Evolutionary conservation across 2,797 vertebrate species (phyloP), one percentile per base, ranked within the genome.

Genomic region (Scleropages formosus): DNA sequence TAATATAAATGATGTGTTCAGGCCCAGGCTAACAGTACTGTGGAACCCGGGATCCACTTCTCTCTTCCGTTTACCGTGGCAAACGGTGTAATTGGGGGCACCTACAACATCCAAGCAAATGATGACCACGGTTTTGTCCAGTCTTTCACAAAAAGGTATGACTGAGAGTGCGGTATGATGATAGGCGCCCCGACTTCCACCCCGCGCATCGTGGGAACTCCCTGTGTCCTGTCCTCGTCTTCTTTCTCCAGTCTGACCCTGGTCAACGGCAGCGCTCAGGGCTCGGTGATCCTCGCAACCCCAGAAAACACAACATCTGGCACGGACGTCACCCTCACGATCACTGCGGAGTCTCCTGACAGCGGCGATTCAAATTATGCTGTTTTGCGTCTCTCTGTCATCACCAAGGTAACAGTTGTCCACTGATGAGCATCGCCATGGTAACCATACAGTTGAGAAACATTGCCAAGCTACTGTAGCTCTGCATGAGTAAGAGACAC

Each of bases 241-340:
- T 31, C 39, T 31, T 31, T 39, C 2, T 9, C 44, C 79, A 82
- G 63, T 58, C 78, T 90, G 16, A 10, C 58, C 0, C 2, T 88
- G 61, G 76, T 74, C 4, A 46, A 22, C 4, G 53, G 49, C 3
- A 76, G 49, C 1, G 53, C 74, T 0, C 79, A 82, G 0, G 84
- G 81, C 0, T 83, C 80, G 0, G 88, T 90, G 68, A 82, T 67
- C 12, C 68, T 92, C 46, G 62, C 62, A 0, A 84, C 80, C 1
- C 87, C 87, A 8, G 56, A 20, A 0, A 83, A 81, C 67, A 88
- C 84, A 0, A 75, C 64, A 0, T 86, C 87, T 0, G 90, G 89
- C 2, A 85, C 83, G 0, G 86, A 85, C 0, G 78, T 91, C 78
- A 87, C 80, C 1, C 77, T 91, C 65, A 89, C 83, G 66, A 86